These are phyloP conservation scores for Takifugu rubripes DNA, from an alignment of 2,797 vertebrate genomes.

Conservation along the genomic window DNA sequence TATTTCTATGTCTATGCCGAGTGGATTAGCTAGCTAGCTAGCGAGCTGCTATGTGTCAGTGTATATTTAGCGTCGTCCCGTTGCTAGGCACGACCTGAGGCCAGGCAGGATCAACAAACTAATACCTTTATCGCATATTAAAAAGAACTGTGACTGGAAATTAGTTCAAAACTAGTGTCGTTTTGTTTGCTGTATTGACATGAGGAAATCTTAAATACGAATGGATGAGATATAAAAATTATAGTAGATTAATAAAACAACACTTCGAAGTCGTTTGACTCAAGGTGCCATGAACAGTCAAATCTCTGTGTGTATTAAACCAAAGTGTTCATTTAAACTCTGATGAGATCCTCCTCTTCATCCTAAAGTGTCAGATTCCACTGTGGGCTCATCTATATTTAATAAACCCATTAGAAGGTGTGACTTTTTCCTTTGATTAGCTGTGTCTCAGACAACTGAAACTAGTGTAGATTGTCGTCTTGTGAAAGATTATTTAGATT, in stretches of 20 bases:
- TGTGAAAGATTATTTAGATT: no score
- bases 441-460: no score
- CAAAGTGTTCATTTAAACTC: conserved; percentile 1
- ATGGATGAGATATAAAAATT: neutral
- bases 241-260: neutral
- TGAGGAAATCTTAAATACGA: no score
- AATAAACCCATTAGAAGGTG: conserved; percentile 24
- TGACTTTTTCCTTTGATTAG: conserved; percentile 25
- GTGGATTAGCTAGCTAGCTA: conserved; percentile 7
- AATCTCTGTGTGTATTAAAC: conserved; percentile 27
- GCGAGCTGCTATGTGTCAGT: conserved; percentile 1
- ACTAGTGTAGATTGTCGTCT: no score
- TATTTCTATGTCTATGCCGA: no score
- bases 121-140: neutral
- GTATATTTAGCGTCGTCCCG: conserved; percentile 35
- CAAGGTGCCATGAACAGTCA: conserved; percentile 8
- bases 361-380: conserved; percentile 38
- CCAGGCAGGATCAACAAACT: conserved; percentile 20
- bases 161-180: no score
- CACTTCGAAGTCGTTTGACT: neutral
- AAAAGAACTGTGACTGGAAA: neutral
- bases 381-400: conserved; percentile 54
- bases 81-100: conserved; percentile 62
- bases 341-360: conserved; percentile 10
- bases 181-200: no score